Evolutionary conservation across 1,140 invertebrate species (phyloP), one percentile per base, ranked within the genome.

Genomic region (Hormaphis cornu): DNA sequence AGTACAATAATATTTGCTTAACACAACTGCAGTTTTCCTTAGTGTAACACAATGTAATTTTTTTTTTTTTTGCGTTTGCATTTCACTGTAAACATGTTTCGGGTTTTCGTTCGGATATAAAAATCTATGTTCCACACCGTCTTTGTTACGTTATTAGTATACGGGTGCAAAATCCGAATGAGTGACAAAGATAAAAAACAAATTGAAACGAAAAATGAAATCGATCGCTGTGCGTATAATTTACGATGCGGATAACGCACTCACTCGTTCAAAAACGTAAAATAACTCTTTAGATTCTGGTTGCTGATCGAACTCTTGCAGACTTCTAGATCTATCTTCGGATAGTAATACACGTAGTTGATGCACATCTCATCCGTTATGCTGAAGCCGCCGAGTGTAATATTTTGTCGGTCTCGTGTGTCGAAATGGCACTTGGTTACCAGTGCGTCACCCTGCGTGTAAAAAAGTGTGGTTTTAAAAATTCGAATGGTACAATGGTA

Each of bases 341-440:
- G 97, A 79, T 95, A 99, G 79, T 99, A 99, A 77, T 98, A 95
- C 58, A 99, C 82, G 76, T 99, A 99, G 81, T 98, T 99, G 56
- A 99, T 92, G 78, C 97, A 99, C 97, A 99, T 99, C 80, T 99
- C 97, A 74, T 99, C 95, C n/a, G 86, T 89, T 71, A 98, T 98
- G 2, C 92, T 87, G 79, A 94, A 96, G 1, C 97, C 97, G 22
- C 93, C 94, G 1, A 97, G 79, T 2, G 94, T 96, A 0, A 93
- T 84, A 76, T 94, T 92, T 7, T 76, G 75, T 73, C 89, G 83
- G 10, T 86, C 81, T 24, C 78, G 70, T 0, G 95, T 97, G 42
- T 88, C 86, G 78, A 93, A 96, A 61, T 88, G 84, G 77, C 96
- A 99, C 8, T 88, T 90, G 12, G 93, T 98, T 53, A 96, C 84